These are phyloP conservation scores for Norana najaformis DNA, from an alignment of 2,888 invertebrate genomes.

Conservation along the genomic window DNA sequence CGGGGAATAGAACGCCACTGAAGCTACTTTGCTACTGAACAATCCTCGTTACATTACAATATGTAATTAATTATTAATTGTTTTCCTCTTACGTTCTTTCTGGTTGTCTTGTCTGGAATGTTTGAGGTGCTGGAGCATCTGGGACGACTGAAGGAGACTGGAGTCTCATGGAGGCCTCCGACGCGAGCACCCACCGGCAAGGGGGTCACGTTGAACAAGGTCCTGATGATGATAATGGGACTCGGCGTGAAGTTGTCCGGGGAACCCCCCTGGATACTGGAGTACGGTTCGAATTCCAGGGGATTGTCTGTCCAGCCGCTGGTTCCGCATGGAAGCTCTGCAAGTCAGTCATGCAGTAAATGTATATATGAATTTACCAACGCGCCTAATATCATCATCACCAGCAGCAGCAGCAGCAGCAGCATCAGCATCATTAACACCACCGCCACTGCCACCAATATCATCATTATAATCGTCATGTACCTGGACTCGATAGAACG, in stretches of 20 bases:
- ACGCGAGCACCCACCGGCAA: not conserved
- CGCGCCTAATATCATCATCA: not conserved
- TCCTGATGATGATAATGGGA: not conserved
- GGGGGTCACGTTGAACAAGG: not conserved
- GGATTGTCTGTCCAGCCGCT: not conserved
- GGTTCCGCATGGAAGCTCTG: not conserved
- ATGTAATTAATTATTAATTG: no score
- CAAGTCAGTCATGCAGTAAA: not conserved
- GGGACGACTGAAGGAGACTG: not conserved
- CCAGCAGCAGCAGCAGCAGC: no score
- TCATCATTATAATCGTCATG: no score
- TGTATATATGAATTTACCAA: not conserved
- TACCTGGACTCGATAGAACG: no score
- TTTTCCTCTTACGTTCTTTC: not conserved
- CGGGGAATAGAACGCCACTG: no score
- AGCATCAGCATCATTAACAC: no score
- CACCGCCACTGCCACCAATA: no score
- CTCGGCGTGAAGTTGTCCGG: no score
- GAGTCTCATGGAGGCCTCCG: not conserved
- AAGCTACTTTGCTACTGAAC: no score
- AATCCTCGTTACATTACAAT: no score
- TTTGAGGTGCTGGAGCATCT: not conserved
- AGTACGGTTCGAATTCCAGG: not conserved
- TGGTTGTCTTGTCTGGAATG: not conserved
- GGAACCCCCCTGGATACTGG: not conserved